phyloP scores from a whole-genome alignment of 37 sponge, comb jelly and placozoan species.

The Ianthella basta region DNA sequence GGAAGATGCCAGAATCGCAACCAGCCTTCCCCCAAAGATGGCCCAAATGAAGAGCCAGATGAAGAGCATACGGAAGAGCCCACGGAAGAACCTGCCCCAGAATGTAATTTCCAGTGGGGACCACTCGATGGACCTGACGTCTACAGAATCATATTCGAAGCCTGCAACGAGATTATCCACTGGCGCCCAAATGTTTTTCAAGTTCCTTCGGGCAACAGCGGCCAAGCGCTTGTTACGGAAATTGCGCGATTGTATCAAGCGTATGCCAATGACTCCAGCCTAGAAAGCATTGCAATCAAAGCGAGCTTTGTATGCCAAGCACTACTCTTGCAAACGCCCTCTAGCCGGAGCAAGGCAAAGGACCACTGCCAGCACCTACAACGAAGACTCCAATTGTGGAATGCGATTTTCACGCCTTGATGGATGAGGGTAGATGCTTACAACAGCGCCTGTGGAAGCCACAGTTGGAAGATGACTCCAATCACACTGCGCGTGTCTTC shows the following conservation, averaged over 20 bases:
- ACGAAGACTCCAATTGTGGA: not conserved
- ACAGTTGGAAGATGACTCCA: not conserved
- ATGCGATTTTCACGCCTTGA: not conserved
- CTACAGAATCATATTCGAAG: not conserved
- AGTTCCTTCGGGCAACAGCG: not conserved
- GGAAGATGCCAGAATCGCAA: not conserved
- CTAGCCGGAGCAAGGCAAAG: not conserved
- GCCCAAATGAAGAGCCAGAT: not conserved
- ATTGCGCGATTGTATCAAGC: not conserved
- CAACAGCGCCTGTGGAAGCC: not conserved
- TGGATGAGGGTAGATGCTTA: not conserved
- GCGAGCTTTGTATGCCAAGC: not conserved
- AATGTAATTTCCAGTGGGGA: not conserved
- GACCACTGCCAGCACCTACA: not conserved
- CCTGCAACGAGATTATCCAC: not conserved
- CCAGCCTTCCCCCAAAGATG: not conserved
- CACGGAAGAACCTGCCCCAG: not conserved
- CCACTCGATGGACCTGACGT: not conserved
- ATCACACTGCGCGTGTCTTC: not conserved
- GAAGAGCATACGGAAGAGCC: too few species aligned
- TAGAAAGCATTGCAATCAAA: not conserved
- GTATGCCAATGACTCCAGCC: not conserved
- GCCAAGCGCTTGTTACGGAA: not conserved
- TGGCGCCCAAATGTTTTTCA: not conserved
- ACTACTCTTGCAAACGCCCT: not conserved